phyloP scores from a whole-genome alignment of 2,888 invertebrate genomes.

The Adelognathus sp. region DNA sequence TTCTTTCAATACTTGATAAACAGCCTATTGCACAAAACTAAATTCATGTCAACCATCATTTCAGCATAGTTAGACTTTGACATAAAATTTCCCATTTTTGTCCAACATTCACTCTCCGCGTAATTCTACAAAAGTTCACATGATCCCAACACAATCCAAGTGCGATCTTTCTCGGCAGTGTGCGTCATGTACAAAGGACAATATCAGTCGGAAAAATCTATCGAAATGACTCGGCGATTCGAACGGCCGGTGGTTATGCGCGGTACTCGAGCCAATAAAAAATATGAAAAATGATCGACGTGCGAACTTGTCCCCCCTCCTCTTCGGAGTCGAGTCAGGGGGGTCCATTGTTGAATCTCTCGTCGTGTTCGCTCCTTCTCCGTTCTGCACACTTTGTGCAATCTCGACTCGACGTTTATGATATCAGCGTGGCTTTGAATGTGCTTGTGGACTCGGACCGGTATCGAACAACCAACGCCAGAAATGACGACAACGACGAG shows the following conservation, averaged over 20 bases:
- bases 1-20: too few relatives aligned
- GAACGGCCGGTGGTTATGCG: not conserved
- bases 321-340: not conserved
- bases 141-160: not conserved
- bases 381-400: not conserved
- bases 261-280: constrained; percentile 53
- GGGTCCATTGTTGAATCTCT: constrained; percentile 25
- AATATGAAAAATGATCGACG: constrained; percentile 63
- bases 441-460: not conserved
- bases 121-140: not conserved
- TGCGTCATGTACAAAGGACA: not conserved
- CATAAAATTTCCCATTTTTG: not conserved
- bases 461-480: constrained; percentile 13
- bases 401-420: not conserved
- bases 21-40: too few relatives aligned
- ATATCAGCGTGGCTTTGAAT: not conserved
- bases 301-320: constrained; percentile 47
- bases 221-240: constrained; percentile 35
- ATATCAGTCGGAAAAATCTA: constrained; percentile 32
- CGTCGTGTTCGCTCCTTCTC: constrained; percentile 9
- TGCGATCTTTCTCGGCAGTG: not conserved
- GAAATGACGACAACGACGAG: constrained; percentile 15
- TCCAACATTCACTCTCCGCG: not conserved
- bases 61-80: too few relatives aligned
- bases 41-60: too few relatives aligned